Base-by-base conservation (phyloP, 2,888 invertebrate species). In the Heliothis peltigera region DNA sequence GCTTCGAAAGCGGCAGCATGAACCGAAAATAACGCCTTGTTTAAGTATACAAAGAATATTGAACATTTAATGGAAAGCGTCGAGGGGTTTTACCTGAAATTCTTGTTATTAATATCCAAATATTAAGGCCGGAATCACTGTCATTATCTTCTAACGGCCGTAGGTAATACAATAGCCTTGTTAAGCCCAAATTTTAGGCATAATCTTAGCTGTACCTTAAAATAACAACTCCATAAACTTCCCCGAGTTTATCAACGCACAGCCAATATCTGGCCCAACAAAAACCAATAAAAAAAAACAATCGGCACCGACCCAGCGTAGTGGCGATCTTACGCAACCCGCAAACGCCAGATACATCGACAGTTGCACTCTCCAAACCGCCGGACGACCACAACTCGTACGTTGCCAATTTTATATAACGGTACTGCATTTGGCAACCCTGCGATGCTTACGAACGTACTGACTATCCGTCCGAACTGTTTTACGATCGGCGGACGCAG, bases 321-420 rank as follows among this genome's bases (percentile, higher is more conserved):
- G 48, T 22, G 2, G 7, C n/a, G 4, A 25, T 52, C 46, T 69
- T 63, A 71, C 58, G 49, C 28, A 69, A 69, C 43, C 61, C 32
- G 39, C 8, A 47, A 62, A 71, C 25, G 51, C 44, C 44, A 25
- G 19, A 56, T 67, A 70, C 70, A 70, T 64, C 55, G 67, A 75
- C 28, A 48, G 65, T 60, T 43, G 48, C 56, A 54, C 42, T 47
- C 66, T 65, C 66, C 58, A 77, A 79, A 79, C 77, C 66, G 54
- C 70, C 39, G 47, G 39, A 5, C 48, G 39, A 52, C 63, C 74
- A 64, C 77, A 71, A 68, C 77, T 57, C 52, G 56, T 35, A 54
- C 61, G 68, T 69, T 80, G 78, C 78, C 78, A 79, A 77, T 77
- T 75, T 80, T 75, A 72, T 77, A 66, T 73, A 79, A 77, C 65